phyloP scores from a whole-genome alignment of 2,797 vertebrate species.

The Poeciliopsis infans region DNA sequence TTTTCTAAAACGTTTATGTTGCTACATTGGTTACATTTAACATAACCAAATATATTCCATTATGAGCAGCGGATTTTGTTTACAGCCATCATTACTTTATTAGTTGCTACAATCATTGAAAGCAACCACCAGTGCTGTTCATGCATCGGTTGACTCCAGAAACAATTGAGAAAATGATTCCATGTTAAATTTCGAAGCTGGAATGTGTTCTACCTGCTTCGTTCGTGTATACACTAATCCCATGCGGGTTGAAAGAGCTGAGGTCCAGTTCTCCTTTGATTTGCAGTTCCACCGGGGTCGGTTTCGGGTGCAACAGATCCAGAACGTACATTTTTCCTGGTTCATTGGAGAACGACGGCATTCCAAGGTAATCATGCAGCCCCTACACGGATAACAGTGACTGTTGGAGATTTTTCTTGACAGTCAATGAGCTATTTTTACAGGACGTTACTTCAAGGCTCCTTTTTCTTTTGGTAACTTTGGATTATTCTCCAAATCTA shows the following conservation, averaged over 20 bases:
- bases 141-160: background rate
- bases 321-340: constrained; percentile 85
- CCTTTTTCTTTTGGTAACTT: background rate
- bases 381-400: constrained; percentile 73
- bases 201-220: constrained; percentile 69
- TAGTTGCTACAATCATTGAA: background rate
- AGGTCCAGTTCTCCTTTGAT: constrained; percentile 84
- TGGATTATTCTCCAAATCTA: background rate
- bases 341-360: constrained; percentile 74
- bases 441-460: background rate
- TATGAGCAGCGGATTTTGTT: background rate
- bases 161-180: background rate
- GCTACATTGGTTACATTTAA: background rate
- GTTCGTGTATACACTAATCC: constrained; percentile 85
- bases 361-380: constrained; percentile 72
- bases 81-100: background rate
- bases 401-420: constrained; percentile 1
- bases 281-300: constrained; percentile 76
- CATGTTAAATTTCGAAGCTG: background rate
- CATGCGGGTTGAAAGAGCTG: constrained; percentile 88
- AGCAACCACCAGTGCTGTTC: background rate
- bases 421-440: background rate
- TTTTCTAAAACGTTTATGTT: background rate
- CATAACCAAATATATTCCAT: background rate
- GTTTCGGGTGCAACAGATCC: constrained; percentile 80